Evolutionary conservation across 2,113 vertebrate species (phyloP).

Genomic region (Phocoena phocoena): DNA sequence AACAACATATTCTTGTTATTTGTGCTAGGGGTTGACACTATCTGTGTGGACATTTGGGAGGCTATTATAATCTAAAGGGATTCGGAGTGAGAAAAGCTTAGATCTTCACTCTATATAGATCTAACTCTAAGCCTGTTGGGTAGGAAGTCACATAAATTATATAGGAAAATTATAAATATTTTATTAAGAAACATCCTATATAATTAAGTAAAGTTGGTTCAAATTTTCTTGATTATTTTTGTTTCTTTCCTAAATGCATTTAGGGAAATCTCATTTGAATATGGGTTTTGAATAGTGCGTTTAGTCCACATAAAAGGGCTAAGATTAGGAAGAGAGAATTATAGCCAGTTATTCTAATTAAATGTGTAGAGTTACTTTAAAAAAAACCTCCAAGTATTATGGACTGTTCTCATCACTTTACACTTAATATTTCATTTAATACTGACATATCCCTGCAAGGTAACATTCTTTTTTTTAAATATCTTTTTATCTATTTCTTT

Average conservation of each 20-base stretch:
- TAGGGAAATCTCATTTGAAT: not conserved
- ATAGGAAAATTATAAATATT: not conserved
- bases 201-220: constrained; percentile 21
- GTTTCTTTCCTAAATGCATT: not conserved
- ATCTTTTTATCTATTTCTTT: too few relatives aligned
- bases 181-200: not conserved
- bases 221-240: not conserved
- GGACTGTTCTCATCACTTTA: not conserved
- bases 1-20: not conserved
- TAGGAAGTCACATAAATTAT: not conserved
- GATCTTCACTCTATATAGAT: not conserved
- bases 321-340: not conserved
- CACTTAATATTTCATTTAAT: constrained; percentile 18
- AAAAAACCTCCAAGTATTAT: too few relatives aligned
- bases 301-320: not conserved
- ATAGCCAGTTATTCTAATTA: not conserved
- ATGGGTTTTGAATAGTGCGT: not conserved
- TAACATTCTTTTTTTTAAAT: not conserved
- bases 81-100: not conserved
- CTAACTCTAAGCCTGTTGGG: not conserved
- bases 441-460: not conserved
- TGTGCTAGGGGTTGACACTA: not conserved
- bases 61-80: not conserved
- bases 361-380: not conserved
- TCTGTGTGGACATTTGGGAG: not conserved